phyloP scores from a whole-genome alignment of 2,113 vertebrate genomes.

The Sorex fumeus region DNA sequence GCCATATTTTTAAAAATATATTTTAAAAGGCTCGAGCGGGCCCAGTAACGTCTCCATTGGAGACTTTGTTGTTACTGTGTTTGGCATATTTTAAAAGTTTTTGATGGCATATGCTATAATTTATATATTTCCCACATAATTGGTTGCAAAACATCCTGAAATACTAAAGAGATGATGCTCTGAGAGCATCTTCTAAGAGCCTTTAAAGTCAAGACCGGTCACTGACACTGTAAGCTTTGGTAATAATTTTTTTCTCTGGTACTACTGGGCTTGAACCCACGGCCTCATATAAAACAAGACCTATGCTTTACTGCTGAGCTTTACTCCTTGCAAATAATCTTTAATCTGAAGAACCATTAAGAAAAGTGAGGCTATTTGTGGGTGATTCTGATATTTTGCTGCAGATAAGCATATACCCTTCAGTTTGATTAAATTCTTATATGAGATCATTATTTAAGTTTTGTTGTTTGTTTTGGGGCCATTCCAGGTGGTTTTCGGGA shows the following conservation, averaged over 20 bases:
- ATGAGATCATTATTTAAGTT: conserved; percentile 11
- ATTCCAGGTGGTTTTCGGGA: too few species aligned
- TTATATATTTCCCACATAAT: conserved; percentile 33
- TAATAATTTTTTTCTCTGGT: too few species aligned
- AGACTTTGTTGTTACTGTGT: too few species aligned
- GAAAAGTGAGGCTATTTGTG: conserved; percentile 1
- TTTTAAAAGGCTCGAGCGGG: too few species aligned
- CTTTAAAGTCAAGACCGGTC: conserved; percentile 9
- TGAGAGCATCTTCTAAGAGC: conserved; percentile 28
- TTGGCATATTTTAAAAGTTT: not conserved
- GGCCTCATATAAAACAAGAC: too few species aligned
- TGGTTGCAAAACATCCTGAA: not conserved
- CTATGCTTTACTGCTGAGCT: too few species aligned
- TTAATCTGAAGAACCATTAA: conserved; percentile 24
- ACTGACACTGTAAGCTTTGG: not conserved
- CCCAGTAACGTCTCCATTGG: too few species aligned
- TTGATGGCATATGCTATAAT: not conserved
- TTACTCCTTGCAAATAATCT: not conserved
- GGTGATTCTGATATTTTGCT: conserved; percentile 22
- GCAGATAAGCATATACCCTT: conserved; percentile 26
- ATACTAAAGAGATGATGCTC: conserved; percentile 32
- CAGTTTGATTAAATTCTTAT: not conserved
- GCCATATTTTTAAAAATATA: not conserved
- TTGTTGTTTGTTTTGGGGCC: not conserved
- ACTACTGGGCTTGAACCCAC: too few species aligned